A percentile compares a stretch with the other conserved stretches of the same genome.
Evolutionary conservation across 2,888 invertebrate genomes (phyloP).

Genomic region (Netelia inedita): DNA sequence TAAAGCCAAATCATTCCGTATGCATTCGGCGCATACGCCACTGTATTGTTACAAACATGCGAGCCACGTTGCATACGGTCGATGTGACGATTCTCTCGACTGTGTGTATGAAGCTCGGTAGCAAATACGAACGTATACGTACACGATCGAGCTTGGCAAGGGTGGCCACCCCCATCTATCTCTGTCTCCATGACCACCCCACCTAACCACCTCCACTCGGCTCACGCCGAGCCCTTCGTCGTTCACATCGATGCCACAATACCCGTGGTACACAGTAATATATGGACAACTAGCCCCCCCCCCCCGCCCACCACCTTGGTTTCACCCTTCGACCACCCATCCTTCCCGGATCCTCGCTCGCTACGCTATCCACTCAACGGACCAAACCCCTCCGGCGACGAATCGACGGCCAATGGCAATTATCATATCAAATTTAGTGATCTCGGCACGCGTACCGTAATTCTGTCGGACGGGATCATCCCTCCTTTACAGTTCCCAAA

Average conservation of each 20-base stretch:
- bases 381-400: conserved; percentile 26
- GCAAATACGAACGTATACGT: conserved; percentile 6
- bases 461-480: conserved; percentile 24
- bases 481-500: conserved; percentile 10
- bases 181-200: conserved; percentile 36
- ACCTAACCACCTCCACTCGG: conserved; percentile 11
- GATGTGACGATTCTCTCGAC: too few species aligned
- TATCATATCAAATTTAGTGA: conserved; percentile 78
- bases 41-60: too few species aligned
- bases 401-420: conserved; percentile 45
- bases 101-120: conserved; percentile 16
- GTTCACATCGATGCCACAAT: conserved; percentile 69
- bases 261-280: conserved; percentile 73
- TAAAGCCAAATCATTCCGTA: too few species aligned
- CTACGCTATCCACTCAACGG: neutral
- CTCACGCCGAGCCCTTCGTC: neutral
- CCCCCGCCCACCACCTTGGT: neutral
- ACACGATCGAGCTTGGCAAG: conserved; percentile 27
- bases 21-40: too few species aligned
- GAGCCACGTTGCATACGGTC: too few species aligned
- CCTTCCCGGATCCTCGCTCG: neutral
- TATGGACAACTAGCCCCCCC: conserved; percentile 64
- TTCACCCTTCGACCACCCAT: too few species aligned
- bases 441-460: conserved; percentile 73
- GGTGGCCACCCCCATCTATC: conserved; percentile 38